phyloP scores from a whole-genome alignment of 1,140 invertebrate genomes.

The Drosophila repleta region DNA sequence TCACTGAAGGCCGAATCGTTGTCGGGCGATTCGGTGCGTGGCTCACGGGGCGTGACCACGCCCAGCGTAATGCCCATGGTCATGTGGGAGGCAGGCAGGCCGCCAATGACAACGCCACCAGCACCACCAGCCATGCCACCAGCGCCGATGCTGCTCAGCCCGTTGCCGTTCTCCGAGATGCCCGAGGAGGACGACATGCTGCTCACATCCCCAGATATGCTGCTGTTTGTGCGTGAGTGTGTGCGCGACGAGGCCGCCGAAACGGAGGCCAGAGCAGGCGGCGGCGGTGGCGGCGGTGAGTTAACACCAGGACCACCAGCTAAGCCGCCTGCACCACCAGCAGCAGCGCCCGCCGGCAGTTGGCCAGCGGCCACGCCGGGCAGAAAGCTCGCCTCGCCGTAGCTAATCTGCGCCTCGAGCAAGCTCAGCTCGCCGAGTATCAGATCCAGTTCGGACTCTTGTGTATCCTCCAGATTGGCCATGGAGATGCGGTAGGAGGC shows the following conservation, averaged over 20 bases:
- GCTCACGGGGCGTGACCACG: conserved; percentile 80
- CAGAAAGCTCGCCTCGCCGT: conserved; percentile 40
- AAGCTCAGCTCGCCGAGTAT: conserved; percentile 97
- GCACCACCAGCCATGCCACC: background rate
- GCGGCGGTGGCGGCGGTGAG: conserved; percentile 9
- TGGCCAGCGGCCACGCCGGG: conserved; percentile 61
- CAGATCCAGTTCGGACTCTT: conserved; percentile 97
- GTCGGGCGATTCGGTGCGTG: conserved; percentile 95
- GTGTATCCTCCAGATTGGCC: conserved; percentile 96
- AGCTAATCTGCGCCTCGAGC: conserved; percentile 86
- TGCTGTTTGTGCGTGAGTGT: conserved; percentile 85
- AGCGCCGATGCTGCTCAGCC: background rate
- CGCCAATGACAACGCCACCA: conserved; percentile 9
- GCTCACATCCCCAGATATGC: conserved; percentile 78
- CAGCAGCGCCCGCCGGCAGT: no score
- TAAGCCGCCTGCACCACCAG: background rate
- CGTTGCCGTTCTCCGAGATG: conserved; percentile 73
- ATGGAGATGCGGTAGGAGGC: conserved; percentile 93
- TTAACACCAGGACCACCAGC: background rate
- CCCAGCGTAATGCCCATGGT: conserved; percentile 68
- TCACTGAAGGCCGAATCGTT: conserved; percentile 99
- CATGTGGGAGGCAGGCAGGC: conserved; percentile 15
- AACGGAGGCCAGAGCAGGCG: conserved; percentile 29
- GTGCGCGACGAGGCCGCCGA: conserved; percentile 80
- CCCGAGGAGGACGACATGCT: conserved; percentile 72